Conservation (phyloP, 1,140 invertebrate species). For the Eufriesea mexicana region DNA sequence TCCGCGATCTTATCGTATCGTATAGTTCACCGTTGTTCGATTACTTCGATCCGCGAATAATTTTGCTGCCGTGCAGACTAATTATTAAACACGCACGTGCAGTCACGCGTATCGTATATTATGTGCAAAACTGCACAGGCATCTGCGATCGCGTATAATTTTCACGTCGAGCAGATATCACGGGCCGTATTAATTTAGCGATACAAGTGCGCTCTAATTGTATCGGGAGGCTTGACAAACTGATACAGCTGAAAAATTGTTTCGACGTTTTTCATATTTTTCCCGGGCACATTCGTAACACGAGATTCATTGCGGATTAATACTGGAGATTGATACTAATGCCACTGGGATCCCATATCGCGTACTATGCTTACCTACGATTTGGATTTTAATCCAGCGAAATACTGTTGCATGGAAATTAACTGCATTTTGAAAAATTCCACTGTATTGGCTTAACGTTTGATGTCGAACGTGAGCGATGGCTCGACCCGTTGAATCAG, state of each 20-base stretch:
- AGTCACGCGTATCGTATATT: background rate
- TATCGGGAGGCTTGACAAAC: background rate
- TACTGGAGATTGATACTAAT: background rate
- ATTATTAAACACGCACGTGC: background rate
- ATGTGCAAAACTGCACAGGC: background rate
- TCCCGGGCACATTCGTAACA: background rate
- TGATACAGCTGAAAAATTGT: background rate
- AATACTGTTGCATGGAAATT: background rate
- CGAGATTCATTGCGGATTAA: background rate
- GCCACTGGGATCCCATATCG: background rate
- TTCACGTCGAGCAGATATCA: background rate
- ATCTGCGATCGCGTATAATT: conserved; percentile 2
- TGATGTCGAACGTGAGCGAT: no score
- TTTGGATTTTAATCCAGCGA: background rate
- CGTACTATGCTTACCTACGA: background rate
- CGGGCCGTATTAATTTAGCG: conserved; percentile 7
- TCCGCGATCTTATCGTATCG: background rate
- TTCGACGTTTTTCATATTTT: background rate
- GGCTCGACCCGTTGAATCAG: no score
- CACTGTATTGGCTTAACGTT: background rate
- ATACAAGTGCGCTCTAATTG: conserved; percentile 10
- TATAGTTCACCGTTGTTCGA: background rate
- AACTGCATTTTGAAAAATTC: background rate
- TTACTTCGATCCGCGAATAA: background rate
- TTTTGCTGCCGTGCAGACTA: background rate